These are phyloP conservation scores for Tragopan temminckii DNA, from an alignment of 2,797 vertebrate species.

Conservation along the genomic window DNA sequence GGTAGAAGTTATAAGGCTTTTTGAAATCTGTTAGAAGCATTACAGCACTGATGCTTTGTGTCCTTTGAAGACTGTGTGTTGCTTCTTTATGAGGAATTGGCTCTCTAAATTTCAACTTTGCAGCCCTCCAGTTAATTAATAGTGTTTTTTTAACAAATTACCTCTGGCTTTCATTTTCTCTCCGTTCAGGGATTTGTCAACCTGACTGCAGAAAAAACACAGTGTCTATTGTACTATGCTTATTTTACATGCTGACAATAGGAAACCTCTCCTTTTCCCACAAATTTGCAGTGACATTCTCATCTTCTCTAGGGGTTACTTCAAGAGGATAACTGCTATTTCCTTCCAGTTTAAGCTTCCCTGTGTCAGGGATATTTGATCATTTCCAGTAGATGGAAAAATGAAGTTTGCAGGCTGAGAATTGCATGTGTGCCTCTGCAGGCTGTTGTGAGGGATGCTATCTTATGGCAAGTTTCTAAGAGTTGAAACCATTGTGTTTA, in stretches of 20 bases:
- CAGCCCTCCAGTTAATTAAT: background rate
- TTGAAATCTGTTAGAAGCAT: background rate
- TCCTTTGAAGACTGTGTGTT: background rate
- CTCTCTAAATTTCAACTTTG: background rate
- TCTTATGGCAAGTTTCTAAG: background rate
- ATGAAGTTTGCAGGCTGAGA: background rate
- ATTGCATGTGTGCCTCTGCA: background rate
- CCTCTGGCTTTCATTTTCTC: slow-evolving; percentile 4
- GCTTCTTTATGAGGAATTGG: background rate
- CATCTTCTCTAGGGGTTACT: background rate
- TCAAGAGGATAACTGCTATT: background rate
- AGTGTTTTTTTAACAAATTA: background rate
- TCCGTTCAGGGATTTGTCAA: background rate
- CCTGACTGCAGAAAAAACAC: background rate
- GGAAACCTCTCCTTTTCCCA: background rate
- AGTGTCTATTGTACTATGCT: background rate
- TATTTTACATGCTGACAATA: background rate
- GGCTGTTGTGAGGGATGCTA: background rate
- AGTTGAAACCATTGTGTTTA: background rate
- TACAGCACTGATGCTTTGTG: background rate
- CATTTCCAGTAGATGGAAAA: background rate
- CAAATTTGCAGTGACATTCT: background rate
- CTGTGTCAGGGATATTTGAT: background rate
- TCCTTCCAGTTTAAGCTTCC: background rate
- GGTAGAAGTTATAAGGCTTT: background rate